Evolutionary conservation across 2,113 vertebrate species (phyloP).

Genomic region (Microtus oregoni): DNA sequence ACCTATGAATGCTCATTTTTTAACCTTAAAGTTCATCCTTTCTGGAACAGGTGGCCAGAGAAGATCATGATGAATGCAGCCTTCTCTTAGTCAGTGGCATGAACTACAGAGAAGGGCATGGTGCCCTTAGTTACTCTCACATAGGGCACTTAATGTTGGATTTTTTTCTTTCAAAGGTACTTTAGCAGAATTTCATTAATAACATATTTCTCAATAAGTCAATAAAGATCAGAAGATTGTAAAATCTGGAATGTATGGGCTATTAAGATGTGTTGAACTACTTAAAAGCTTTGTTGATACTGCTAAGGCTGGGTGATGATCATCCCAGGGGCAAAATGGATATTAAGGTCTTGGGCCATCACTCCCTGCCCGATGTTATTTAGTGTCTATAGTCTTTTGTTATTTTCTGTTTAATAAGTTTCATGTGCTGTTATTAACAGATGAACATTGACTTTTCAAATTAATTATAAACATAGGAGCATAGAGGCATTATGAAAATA

Average conservation of each 20-base stretch:
- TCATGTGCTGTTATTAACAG: background rate
- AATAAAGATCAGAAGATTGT: background rate
- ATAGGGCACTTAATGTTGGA: background rate
- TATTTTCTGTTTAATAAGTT: conserved; percentile 54
- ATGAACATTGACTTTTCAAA: conserved; percentile 7
- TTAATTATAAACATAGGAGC: conserved; percentile 26
- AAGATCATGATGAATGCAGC: background rate
- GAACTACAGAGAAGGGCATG: background rate
- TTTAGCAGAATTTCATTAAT: background rate
- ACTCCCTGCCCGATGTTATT: background rate
- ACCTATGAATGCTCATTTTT: background rate
- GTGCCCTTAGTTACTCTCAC: background rate
- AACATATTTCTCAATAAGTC: background rate
- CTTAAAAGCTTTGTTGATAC: background rate
- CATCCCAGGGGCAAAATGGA: background rate
- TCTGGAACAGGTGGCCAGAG: background rate
- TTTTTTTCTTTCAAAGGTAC: conserved; percentile 17
- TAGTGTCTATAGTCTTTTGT: conserved; percentile 4
- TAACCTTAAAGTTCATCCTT: conserved; percentile 12
- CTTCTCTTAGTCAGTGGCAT: background rate
- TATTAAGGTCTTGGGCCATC: background rate
- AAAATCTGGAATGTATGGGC: background rate
- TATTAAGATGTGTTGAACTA: background rate
- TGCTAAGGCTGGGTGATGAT: background rate
- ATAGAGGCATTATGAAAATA: conserved; percentile 13